Evolutionary conservation across 2,113 vertebrate genomes (phyloP).

Genomic region (Notarius lentiginosus): DNA sequence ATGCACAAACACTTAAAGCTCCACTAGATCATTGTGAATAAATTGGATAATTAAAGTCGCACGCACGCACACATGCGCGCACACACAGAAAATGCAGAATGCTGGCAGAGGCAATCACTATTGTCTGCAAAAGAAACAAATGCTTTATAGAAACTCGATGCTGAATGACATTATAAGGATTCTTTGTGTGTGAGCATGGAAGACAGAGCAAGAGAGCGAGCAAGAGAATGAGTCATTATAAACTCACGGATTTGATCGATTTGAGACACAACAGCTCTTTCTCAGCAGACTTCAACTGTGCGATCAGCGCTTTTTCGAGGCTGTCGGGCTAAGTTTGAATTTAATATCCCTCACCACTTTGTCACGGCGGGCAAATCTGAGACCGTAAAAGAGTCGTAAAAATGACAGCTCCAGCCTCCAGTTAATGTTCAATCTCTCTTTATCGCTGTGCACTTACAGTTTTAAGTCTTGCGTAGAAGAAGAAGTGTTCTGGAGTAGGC

Average conservation of each 20-base stretch:
- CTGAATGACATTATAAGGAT: conserved; percentile 28
- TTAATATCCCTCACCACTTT: conserved; percentile 35
- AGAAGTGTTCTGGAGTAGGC: conserved; percentile 5
- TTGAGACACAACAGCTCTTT: conserved; percentile 32
- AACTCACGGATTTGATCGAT: conserved; percentile 64
- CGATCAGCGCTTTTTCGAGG: conserved; percentile 42
- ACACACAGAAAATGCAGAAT: neutral
- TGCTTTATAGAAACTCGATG: conserved; percentile 27
- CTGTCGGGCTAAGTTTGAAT: conserved; percentile 38
- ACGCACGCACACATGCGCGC: neutral
- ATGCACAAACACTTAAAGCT: neutral
- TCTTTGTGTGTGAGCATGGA: conserved; percentile 31
- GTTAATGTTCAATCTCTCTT: conserved; percentile 41
- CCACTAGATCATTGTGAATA: neutral
- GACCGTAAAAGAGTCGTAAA: conserved; percentile 39
- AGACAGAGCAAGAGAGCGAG: conserved; percentile 44
- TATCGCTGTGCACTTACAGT: conserved; percentile 29
- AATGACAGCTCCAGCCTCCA: conserved; percentile 31
- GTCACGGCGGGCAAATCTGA: conserved; percentile 36
- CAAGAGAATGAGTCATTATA: conserved; percentile 41
- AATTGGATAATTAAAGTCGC: conserved; percentile 16
- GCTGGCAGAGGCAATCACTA: conserved; percentile 30
- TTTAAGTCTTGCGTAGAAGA: conserved; percentile 33
- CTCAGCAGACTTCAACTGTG: conserved; percentile 30
- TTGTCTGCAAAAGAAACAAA: conserved; percentile 30